phyloP scores from a whole-genome alignment of 2,797 vertebrate genomes.

The Margarornis squamiger region DNA sequence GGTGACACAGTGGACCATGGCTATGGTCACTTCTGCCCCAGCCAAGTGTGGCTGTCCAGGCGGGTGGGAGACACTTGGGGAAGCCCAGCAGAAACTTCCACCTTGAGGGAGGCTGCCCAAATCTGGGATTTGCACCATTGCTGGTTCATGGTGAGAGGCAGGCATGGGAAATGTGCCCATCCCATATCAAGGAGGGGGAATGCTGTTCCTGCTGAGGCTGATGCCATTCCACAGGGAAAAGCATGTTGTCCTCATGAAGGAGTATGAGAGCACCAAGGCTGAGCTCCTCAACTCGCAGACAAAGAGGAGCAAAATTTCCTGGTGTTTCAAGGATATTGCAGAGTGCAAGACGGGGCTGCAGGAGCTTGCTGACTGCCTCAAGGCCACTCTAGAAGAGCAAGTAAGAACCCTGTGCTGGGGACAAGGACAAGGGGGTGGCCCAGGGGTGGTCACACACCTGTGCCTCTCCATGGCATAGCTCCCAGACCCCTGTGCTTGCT shows the following conservation, averaged over 20 bases:
- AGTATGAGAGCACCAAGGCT: conserved; percentile 72
- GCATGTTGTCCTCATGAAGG: conserved; percentile 62
- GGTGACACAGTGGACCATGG: accelerated
- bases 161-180: accelerated
- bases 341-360: conserved; percentile 79
- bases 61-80: background rate
- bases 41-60: background rate
- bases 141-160: background rate
- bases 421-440: background rate
- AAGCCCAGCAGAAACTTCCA: background rate
- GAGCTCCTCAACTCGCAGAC: conserved; percentile 61
- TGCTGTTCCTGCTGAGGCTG: background rate
- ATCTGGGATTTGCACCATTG: background rate
- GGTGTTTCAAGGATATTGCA: conserved; percentile 74
- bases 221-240: background rate
- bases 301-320: conserved; percentile 76
- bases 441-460: accelerated
- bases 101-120: background rate
- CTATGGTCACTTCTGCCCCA: background rate
- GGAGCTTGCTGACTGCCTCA: conserved; percentile 75
- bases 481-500: background rate
- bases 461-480: background rate
- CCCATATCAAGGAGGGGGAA: accelerated
- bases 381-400: conserved; percentile 71
- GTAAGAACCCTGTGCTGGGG: conserved; percentile 59